A percentile compares a stretch with the other conserved stretches of the same genome.
Evolutionary conservation across 1,140 invertebrate species (phyloP).

Genomic region (Drosophila pectinifera): DNA sequence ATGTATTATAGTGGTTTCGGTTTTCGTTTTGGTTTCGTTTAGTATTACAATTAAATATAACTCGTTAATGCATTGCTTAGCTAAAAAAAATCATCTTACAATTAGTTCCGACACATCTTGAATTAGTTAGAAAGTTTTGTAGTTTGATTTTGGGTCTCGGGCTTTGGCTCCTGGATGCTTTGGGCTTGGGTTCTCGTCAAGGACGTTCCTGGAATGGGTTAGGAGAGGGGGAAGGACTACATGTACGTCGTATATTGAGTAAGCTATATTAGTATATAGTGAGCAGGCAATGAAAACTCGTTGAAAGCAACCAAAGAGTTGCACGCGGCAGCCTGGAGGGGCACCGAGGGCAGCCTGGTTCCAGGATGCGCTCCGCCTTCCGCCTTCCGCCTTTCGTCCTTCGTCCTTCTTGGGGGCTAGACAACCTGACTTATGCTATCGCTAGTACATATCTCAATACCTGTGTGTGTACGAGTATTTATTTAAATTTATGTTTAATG

Average conservation of each 20-base stretch:
- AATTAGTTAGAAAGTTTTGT: slow-evolving; percentile 60
- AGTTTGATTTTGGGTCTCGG: slow-evolving; percentile 24
- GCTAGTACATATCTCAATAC: slow-evolving; percentile 41
- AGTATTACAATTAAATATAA: slow-evolving; percentile 77
- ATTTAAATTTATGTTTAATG: slow-evolving; percentile 45
- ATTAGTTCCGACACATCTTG: slow-evolving; percentile 75
- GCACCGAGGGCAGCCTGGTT: neutral
- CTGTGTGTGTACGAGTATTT: slow-evolving; percentile 20
- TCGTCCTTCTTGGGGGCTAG: slow-evolving; percentile 27
- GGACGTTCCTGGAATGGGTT: neutral
- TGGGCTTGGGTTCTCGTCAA: neutral
- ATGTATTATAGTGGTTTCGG: slow-evolving; percentile 62
- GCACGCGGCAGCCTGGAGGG: slow-evolving; percentile 4
- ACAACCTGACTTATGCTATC: slow-evolving; percentile 58
- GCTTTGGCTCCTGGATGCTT: neutral
- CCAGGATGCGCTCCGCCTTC: neutral
- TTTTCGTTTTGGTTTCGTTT: slow-evolving; percentile 46
- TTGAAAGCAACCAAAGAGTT: slow-evolving; percentile 33
- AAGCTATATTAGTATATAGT: slow-evolving; percentile 39
- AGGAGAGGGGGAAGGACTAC: neutral
- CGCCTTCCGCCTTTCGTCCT: neutral
- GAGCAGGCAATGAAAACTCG: slow-evolving; percentile 41
- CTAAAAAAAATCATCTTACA: slow-evolving; percentile 79
- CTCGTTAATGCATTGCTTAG: slow-evolving; percentile 78
- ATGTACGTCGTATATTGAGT: slow-evolving; percentile 30